phyloP scores from a whole-genome alignment of 2,888 invertebrate species.

The Helicoverpa assulta region DNA sequence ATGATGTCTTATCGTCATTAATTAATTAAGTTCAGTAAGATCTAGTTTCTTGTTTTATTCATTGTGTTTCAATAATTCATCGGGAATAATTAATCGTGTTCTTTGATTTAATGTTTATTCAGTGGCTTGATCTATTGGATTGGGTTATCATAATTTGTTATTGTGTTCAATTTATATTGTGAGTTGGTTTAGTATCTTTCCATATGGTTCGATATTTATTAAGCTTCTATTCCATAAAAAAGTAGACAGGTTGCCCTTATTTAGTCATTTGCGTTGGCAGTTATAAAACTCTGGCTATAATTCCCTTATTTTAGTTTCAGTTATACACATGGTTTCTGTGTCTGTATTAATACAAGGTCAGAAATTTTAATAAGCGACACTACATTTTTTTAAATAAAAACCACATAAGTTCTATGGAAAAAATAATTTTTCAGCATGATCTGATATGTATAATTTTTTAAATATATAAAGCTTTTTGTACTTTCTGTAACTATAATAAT shows the following conservation, averaged over 20 bases:
- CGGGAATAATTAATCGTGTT: conserved; percentile 28
- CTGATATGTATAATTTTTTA: no score
- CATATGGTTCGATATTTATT: background rate
- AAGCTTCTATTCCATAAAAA: background rate
- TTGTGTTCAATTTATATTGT: conserved; percentile 1
- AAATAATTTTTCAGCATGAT: no score
- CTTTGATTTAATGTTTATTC: conserved; percentile 40
- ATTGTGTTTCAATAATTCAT: conserved; percentile 42
- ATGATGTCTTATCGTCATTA: conserved; percentile 49
- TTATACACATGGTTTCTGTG: no score
- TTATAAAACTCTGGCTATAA: background rate
- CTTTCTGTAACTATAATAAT: background rate
- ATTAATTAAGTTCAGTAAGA: conserved; percentile 37
- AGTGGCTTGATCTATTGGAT: conserved; percentile 31
- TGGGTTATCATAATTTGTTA: conserved; percentile 34
- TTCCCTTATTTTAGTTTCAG: no score
- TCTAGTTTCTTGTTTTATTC: conserved; percentile 45
- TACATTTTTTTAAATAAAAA: no score
- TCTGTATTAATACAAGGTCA: no score
- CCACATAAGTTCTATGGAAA: no score
- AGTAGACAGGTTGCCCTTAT: background rate
- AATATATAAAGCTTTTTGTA: no score
- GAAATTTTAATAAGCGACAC: no score
- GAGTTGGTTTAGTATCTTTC: background rate
- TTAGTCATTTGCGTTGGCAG: background rate